These are phyloP conservation scores for Hermetia illucens DNA, from an alignment of 1,140 invertebrate species.

Conservation along the genomic window DNA sequence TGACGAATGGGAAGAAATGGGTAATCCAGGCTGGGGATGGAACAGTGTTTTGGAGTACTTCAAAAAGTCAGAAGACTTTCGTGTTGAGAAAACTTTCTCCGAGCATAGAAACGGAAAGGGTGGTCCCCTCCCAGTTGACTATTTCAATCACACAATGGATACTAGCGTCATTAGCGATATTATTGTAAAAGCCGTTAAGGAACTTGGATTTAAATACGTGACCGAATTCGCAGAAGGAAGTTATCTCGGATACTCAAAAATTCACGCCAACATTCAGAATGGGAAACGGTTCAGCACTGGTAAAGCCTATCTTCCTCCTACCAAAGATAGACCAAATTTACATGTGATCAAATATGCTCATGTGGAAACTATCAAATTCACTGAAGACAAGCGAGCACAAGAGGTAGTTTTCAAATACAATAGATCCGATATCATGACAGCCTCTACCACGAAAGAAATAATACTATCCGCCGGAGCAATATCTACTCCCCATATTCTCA, in stretches of 20 bases:
- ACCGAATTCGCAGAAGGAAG: conserved; percentile 39
- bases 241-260: conserved; percentile 35
- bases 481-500: conserved; percentile 40
- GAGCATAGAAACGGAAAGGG: conserved; percentile 40
- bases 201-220: conserved; percentile 30
- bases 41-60: conserved; percentile 57
- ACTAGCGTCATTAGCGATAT: conserved; percentile 29
- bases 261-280: conserved; percentile 31
- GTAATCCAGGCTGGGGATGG: conserved; percentile 49
- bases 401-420: conserved; percentile 63
- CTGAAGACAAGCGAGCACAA: conserved; percentile 50
- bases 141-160: conserved; percentile 31
- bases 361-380: conserved; percentile 59
- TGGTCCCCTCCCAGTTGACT: conserved; percentile 43
- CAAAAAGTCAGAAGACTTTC: conserved; percentile 44
- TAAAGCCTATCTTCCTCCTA: conserved; percentile 36
- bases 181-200: conserved; percentile 23
- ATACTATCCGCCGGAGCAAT: conserved; percentile 39
- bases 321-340: conserved; percentile 53
- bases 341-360: conserved; percentile 60
- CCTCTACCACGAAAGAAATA: conserved; percentile 25
- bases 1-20: conserved; percentile 47
- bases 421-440: conserved; percentile 32
- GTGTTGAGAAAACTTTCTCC: conserved; percentile 32
- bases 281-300: conserved; percentile 43